Evolutionary conservation across 2,797 vertebrate species (phyloP).

Genomic region (Muscicapa striata): DNA sequence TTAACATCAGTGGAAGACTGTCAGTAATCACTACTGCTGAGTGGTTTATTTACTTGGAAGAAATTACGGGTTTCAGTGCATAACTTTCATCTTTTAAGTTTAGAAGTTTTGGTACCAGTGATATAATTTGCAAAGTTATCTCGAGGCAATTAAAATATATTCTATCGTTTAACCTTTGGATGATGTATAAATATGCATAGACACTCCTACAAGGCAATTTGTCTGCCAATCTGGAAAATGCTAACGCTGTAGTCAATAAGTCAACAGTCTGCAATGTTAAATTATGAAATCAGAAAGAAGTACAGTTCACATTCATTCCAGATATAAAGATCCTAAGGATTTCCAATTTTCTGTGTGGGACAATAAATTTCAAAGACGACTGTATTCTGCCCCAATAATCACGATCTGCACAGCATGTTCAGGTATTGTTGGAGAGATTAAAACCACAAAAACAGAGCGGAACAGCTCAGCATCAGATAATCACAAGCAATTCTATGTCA

Average conservation of each 20-base stretch:
- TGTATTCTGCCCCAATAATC: constrained; percentile 36
- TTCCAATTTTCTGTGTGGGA: constrained; percentile 25
- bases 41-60: constrained; percentile 1
- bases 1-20: not conserved
- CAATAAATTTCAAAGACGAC: constrained; percentile 27
- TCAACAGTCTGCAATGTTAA: constrained; percentile 41
- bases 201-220: constrained; percentile 49
- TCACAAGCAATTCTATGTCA: constrained; percentile 64
- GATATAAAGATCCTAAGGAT: constrained; percentile 8
- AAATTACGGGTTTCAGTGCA: not conserved
- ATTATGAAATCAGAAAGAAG: constrained; percentile 37
- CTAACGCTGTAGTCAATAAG: constrained; percentile 37
- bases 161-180: constrained; percentile 36
- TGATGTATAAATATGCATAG: constrained; percentile 39
- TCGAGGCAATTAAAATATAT: constrained; percentile 42
- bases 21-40: not conserved
- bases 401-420: not conserved
- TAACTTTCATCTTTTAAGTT: not conserved
- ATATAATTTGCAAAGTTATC: constrained; percentile 14
- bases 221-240: constrained; percentile 52
- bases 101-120: not conserved
- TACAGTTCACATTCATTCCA: not conserved
- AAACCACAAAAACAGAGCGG: constrained; percentile 40
- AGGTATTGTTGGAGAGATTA: constrained; percentile 64
- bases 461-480: constrained; percentile 68